Evolutionary conservation across 2,888 invertebrate genomes (phyloP).

Genomic region (Tachina fera): DNA sequence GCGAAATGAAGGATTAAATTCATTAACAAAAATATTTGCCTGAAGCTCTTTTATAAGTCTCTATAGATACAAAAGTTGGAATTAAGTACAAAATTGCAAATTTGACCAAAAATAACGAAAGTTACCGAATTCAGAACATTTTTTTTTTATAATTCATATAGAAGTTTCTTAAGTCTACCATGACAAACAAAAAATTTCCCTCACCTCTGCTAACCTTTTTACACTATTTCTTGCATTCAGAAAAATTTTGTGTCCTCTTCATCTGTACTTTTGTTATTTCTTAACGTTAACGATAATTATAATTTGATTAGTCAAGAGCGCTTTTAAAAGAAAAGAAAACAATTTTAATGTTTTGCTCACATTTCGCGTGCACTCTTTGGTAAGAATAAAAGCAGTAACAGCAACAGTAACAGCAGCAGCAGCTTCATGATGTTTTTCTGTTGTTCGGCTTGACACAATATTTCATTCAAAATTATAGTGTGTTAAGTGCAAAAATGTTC

Average conservation of each 20-base stretch:
- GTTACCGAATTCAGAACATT: too few relatives aligned
- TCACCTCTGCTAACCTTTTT: neutral
- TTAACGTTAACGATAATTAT: conserved; percentile 71
- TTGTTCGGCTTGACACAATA: conserved; percentile 74
- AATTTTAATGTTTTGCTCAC: conserved; percentile 10
- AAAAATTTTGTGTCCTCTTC: neutral
- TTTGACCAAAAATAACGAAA: too few relatives aligned
- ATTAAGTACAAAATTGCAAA: too few relatives aligned
- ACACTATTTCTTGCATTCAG: neutral
- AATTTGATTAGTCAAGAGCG: conserved; percentile 73
- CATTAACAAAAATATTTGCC: too few relatives aligned
- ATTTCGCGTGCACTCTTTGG: conserved; percentile 20
- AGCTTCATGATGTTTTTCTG: conserved; percentile 59
- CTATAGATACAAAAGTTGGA: too few relatives aligned
- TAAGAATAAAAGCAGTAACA: conserved; percentile 18
- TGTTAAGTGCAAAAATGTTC: conserved; percentile 62
- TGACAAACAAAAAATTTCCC: neutral
- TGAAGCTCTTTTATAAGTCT: too few relatives aligned
- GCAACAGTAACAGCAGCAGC: conserved; percentile 34
- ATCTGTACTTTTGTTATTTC: conserved; percentile 21
- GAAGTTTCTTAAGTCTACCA: neutral
- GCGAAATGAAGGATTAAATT: too few relatives aligned
- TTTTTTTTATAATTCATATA: neutral
- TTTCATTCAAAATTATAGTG: conserved; percentile 75
- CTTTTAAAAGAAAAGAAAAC: conserved; percentile 57